Percentiles rank a stretch among this genome's conserved stretches.
These are phyloP conservation scores for Saimiri boliviensis DNA, from an alignment of 2,113 vertebrate species.

Conservation along the genomic window DNA sequence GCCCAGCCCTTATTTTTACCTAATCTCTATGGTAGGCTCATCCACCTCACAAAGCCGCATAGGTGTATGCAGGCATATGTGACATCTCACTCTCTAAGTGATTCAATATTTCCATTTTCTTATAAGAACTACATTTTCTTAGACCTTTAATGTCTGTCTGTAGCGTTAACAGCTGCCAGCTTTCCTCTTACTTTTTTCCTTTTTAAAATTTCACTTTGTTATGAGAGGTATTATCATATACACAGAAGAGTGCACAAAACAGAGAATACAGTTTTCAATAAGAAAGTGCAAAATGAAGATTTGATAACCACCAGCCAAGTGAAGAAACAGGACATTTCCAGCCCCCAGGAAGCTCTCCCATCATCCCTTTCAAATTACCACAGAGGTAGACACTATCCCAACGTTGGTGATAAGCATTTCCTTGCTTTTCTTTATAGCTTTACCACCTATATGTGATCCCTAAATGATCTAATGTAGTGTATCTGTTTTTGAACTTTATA, in stretches of 20 bases:
- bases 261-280: not conserved
- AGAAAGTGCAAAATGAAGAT: not conserved
- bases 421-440: not conserved
- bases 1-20: not conserved
- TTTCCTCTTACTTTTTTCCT: not conserved
- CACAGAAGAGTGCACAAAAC: not conserved
- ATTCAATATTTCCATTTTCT: slow-evolving; percentile 14
- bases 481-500: not conserved
- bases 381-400: not conserved
- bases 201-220: slow-evolving; percentile 5
- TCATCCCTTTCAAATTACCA: not conserved
- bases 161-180: not conserved
- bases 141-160: slow-evolving; percentile 32
- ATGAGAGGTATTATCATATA: not conserved
- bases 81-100: not conserved
- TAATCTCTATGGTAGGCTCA: not conserved
- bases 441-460: not conserved
- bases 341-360: not conserved
- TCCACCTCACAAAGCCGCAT: not conserved
- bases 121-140: slow-evolving; percentile 20
- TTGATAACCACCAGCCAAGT: not conserved
- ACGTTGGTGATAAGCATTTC: not conserved
- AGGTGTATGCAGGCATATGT: not conserved
- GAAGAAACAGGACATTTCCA: not conserved
- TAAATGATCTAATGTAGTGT: not conserved